Conservation (phyloP, 2,888 invertebrate species). For the Melipona beecheii region DNA sequence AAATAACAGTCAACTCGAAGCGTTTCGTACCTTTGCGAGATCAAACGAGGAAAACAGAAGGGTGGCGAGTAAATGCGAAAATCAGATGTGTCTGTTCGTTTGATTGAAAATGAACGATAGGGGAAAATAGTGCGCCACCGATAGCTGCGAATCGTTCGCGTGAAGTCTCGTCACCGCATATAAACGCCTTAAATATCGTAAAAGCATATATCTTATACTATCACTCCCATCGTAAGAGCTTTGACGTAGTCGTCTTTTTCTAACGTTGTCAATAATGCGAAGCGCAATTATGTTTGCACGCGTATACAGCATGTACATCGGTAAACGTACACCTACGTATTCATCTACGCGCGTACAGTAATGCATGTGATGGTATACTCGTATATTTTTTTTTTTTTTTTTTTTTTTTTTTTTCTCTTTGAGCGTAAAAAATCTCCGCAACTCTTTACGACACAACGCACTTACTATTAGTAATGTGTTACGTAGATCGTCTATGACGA, state of each 20-base stretch:
- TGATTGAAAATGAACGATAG: slow-evolving; percentile 22
- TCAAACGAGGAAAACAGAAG: slow-evolving; percentile 15
- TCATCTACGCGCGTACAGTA: slow-evolving; percentile 36
- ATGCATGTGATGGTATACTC: slow-evolving; percentile 36
- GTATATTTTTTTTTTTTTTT: no score
- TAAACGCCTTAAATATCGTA: slow-evolving; percentile 68
- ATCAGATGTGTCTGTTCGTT: slow-evolving; percentile 28
- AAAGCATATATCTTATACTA: slow-evolving; percentile 68
- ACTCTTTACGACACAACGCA: slow-evolving; percentile 40
- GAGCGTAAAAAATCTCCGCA: slow-evolving; percentile 47
- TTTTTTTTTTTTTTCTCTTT: background rate
- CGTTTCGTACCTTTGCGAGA: slow-evolving; percentile 44
- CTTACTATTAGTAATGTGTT: slow-evolving; percentile 51
- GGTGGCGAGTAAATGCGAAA: slow-evolving; percentile 44
- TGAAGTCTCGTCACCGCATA: slow-evolving; percentile 33
- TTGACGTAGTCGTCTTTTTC: slow-evolving; percentile 9
- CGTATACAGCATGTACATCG: slow-evolving; percentile 14
- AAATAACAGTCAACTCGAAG: slow-evolving; percentile 65
- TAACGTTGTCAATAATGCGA: slow-evolving; percentile 25
- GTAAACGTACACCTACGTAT: slow-evolving; percentile 39
- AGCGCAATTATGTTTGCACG: slow-evolving; percentile 13
- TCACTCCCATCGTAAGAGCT: slow-evolving; percentile 58
- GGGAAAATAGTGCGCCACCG: slow-evolving; percentile 19
- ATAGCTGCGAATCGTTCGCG: slow-evolving; percentile 52
- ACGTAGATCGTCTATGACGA: slow-evolving; percentile 52